These are phyloP conservation scores for Gonatopus flavifemur DNA, from an alignment of 1,140 invertebrate genomes.

Conservation along the genomic window DNA sequence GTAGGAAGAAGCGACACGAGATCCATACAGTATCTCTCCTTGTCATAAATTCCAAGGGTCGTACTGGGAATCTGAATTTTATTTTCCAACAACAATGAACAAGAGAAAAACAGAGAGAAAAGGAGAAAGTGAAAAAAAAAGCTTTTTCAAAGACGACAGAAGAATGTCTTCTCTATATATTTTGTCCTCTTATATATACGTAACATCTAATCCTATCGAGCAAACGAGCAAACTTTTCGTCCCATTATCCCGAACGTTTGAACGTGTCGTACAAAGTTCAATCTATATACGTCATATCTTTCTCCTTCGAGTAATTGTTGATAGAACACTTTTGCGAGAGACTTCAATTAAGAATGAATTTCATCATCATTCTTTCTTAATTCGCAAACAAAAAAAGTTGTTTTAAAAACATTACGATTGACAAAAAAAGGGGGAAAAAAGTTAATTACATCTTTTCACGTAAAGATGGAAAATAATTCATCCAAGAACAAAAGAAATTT, in stretches of 20 bases:
- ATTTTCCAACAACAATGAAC: conserved; percentile 12
- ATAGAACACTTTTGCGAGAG: too few relatives aligned
- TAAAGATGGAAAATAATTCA: too few relatives aligned
- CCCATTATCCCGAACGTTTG: conserved; percentile 7
- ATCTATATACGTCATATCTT: too few relatives aligned
- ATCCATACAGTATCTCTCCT: conserved; percentile 3
- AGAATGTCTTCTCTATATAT: conserved; percentile 9
- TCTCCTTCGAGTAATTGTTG: too few relatives aligned
- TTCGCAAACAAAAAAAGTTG: too few relatives aligned
- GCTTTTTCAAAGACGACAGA: too few relatives aligned
- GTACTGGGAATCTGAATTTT: conserved; percentile 19
- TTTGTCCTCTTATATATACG: not conserved
- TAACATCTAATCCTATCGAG: conserved; percentile 7
- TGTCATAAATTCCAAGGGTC: conserved; percentile 8
- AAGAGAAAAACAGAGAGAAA: not conserved
- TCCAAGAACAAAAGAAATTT: too few relatives aligned
- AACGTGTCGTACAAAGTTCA: conserved; percentile 2
- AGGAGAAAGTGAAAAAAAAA: not conserved
- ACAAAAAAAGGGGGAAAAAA: too few relatives aligned
- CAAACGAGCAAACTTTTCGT: not conserved
- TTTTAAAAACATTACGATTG: too few relatives aligned
- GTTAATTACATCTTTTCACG: too few relatives aligned
- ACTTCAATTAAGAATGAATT: too few relatives aligned
- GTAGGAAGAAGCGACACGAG: not conserved
- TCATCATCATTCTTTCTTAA: too few relatives aligned